A percentile compares a stretch with the other conserved stretches of the same genome.
phyloP scores from a whole-genome alignment of 2,888 invertebrate genomes.

The Xestia xanthographa region DNA sequence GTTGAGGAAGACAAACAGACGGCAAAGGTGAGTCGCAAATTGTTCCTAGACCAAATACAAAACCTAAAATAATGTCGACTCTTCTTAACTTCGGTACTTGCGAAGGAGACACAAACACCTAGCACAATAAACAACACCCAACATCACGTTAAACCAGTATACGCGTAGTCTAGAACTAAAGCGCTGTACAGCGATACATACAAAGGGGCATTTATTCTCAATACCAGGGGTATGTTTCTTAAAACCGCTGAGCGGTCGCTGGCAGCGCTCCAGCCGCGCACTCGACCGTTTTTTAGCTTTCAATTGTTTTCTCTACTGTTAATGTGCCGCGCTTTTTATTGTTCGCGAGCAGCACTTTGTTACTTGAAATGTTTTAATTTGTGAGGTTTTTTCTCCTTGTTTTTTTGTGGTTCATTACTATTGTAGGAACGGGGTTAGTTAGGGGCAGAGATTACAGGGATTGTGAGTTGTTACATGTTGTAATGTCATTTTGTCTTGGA shows the following conservation, averaged over 20 bases:
- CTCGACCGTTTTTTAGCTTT: constrained; percentile 63
- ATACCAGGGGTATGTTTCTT: constrained; percentile 57
- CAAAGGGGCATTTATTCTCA: constrained; percentile 59
- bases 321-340: constrained; percentile 58
- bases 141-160: constrained; percentile 32
- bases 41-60: not conserved
- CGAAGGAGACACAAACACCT: constrained; percentile 15
- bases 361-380: constrained; percentile 63
- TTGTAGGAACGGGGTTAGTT: constrained; percentile 33
- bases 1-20: not conserved
- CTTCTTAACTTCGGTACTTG: not conserved
- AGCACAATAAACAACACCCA: constrained; percentile 23
- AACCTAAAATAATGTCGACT: not conserved
- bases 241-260: constrained; percentile 50
- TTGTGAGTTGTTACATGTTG: not conserved
- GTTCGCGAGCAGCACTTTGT: constrained; percentile 57
- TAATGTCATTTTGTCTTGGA: not conserved
- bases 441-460: not conserved
- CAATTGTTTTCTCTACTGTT: constrained; percentile 66
- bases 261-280: constrained; percentile 62
- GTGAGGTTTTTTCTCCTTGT: constrained; percentile 41
- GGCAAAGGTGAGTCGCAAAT: too few species aligned
- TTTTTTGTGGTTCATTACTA: constrained; percentile 50
- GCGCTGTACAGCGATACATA: constrained; percentile 42
- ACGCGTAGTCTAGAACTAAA: constrained; percentile 40